Percentiles rank a stretch among this genome's conserved stretches.
These are phyloP conservation scores for Diacarnus erythraeanus DNA, from an alignment of 37 sponge, comb jelly and placozoan genomes.

Conservation along the genomic window DNA sequence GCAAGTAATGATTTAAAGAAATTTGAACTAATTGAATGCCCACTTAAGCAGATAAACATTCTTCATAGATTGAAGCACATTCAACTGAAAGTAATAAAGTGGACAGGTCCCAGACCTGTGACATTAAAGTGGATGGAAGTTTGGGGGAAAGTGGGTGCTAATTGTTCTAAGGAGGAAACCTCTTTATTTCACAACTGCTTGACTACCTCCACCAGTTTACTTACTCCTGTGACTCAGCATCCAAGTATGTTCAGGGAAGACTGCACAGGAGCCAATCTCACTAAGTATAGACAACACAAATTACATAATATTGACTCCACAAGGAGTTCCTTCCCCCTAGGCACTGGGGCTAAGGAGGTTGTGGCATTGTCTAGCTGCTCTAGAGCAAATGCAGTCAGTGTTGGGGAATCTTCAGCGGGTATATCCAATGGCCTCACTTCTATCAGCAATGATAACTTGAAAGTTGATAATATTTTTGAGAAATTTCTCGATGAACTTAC, in stretches of 20 bases:
- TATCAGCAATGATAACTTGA: background rate
- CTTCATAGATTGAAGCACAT: conserved; percentile 7
- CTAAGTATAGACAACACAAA: background rate
- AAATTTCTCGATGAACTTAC: conserved; percentile 71
- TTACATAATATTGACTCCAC: background rate
- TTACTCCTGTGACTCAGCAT: background rate
- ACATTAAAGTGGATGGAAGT: conserved; percentile 48
- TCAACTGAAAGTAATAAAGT: conserved; percentile 9
- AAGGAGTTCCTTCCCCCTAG: no score
- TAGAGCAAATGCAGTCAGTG: background rate
- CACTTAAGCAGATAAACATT: conserved; percentile 19
- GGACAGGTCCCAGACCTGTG: conserved; percentile 39
- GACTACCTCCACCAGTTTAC: background rate
- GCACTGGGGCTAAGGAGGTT: no score
- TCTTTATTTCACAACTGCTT: background rate
- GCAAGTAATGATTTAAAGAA: background rate
- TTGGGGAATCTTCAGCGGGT: background rate
- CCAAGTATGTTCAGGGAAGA: background rate
- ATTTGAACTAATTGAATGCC: background rate
- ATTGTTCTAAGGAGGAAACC: background rate
- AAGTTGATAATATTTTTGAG: background rate
- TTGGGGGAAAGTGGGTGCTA: conserved; percentile 35
- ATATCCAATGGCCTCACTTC: background rate
- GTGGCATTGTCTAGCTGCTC: no score
- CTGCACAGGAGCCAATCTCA: background rate